Evolutionary conservation across 2,113 vertebrate genomes (phyloP).

Genomic region (Numida meleagris): DNA sequence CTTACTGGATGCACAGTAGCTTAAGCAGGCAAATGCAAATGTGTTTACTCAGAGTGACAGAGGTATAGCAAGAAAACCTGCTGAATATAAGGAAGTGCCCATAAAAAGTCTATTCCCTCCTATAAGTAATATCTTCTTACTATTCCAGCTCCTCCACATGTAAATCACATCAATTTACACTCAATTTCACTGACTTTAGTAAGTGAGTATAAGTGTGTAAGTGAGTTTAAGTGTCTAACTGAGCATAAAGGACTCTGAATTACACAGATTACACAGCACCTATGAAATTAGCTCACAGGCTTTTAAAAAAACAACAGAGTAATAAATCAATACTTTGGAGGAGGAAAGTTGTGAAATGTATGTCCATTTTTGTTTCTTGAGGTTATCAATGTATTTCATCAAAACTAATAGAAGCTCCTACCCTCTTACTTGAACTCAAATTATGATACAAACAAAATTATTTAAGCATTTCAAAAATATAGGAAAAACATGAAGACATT

Average conservation of each 20-base stretch:
- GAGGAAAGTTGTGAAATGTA: conserved; percentile 11
- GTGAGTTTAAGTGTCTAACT: conserved; percentile 47
- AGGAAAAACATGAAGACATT: background rate
- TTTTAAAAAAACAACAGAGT: conserved; percentile 42
- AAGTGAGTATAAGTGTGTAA: conserved; percentile 41
- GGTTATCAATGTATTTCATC: conserved; percentile 36
- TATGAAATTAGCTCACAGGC: conserved; percentile 42
- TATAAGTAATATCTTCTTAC: background rate
- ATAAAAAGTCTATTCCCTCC: background rate
- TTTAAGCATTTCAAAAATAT: background rate
- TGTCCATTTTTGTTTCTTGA: background rate
- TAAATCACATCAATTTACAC: conserved; percentile 57
- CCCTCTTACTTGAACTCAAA: background rate
- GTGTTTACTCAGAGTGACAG: background rate
- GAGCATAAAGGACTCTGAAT: conserved; percentile 51
- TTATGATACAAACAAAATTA: background rate
- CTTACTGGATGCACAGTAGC: background rate
- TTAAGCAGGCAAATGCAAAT: background rate
- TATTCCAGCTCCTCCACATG: conserved; percentile 9
- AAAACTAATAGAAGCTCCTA: background rate
- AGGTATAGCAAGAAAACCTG: background rate
- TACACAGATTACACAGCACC: conserved; percentile 34
- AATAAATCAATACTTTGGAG: conserved; percentile 3
- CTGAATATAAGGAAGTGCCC: background rate
- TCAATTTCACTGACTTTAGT: conserved; percentile 54